These are phyloP conservation scores for Cirrhinus mrigala DNA, from an alignment of 2,797 vertebrate species.

Conservation along the genomic window DNA sequence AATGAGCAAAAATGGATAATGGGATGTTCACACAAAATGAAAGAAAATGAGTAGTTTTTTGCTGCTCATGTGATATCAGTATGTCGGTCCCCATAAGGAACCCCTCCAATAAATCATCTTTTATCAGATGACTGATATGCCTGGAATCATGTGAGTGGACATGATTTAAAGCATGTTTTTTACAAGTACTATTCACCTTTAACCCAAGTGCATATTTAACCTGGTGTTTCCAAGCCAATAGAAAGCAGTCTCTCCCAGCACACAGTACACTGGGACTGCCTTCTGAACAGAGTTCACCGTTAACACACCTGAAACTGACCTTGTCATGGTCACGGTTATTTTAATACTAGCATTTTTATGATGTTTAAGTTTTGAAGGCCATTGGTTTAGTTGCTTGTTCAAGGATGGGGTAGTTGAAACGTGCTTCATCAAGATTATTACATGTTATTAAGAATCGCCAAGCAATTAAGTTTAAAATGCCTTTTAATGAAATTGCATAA, in stretches of 20 bases:
- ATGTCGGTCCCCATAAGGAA: neutral
- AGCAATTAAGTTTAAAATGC: no score
- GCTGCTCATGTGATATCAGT: neutral
- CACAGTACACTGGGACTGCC: neutral
- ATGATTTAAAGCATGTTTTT: constrained; percentile 4
- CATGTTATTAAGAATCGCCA: no score
- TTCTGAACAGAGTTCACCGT: neutral
- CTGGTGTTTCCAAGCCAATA: neutral
- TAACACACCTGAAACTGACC: neutral
- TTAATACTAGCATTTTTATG: neutral
- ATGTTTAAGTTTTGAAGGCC: neutral
- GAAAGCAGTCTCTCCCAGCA: neutral
- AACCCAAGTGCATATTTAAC: neutral
- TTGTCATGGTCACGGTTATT: no score
- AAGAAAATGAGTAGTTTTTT: neutral
- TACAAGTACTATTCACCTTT: neutral
- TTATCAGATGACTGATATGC: neutral
- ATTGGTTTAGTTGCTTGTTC: neutral
- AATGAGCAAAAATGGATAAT: neutral
- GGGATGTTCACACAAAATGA: neutral
- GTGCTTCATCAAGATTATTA: neutral
- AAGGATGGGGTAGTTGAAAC: neutral
- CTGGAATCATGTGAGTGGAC: neutral
- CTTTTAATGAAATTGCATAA: neutral
- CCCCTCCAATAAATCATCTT: neutral